Evolutionary conservation across 2,113 vertebrate genomes (phyloP).

Genomic region (Pangasianodon hypophthalmus): DNA sequence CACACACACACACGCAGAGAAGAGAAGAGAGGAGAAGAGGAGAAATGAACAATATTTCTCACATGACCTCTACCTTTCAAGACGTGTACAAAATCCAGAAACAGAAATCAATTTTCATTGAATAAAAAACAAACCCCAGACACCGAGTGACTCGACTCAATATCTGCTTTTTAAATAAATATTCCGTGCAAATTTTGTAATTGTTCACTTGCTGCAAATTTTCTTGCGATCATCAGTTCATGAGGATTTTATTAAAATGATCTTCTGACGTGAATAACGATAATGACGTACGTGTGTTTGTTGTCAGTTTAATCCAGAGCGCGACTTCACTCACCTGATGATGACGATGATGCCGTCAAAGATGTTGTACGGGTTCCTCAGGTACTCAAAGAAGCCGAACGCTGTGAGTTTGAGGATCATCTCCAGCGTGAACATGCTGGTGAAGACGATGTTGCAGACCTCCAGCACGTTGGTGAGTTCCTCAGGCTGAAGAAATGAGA

Average conservation of each 20-base stretch:
- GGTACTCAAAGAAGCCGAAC: slow-evolving; percentile 93
- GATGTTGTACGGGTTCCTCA: slow-evolving; percentile 96
- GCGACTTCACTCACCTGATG: slow-evolving; percentile 83
- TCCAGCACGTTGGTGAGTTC: slow-evolving; percentile 96
- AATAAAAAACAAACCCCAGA: too few relatives aligned
- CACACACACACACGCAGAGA: slow-evolving; percentile 3
- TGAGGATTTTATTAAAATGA: background rate
- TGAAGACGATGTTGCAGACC: slow-evolving; percentile 98
- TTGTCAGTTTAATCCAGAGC: background rate
- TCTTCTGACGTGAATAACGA: background rate
- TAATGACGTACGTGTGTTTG: too few relatives aligned
- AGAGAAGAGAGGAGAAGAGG: background rate
- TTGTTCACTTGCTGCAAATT: background rate
- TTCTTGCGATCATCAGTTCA: background rate
- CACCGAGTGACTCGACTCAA: too few relatives aligned
- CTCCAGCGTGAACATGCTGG: slow-evolving; percentile 98
- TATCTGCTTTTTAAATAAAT: too few relatives aligned
- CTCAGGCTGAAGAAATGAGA: slow-evolving; percentile 78
- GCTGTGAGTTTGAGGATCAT: slow-evolving; percentile 97
- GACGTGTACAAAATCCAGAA: background rate
- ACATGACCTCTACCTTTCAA: background rate
- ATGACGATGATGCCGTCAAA: slow-evolving; percentile 98
- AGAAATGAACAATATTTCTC: background rate
- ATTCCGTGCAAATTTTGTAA: too few relatives aligned
- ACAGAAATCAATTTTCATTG: too few relatives aligned